phyloP scores from a whole-genome alignment of 2,113 vertebrate genomes.

The Eulemur macaco region DNA sequence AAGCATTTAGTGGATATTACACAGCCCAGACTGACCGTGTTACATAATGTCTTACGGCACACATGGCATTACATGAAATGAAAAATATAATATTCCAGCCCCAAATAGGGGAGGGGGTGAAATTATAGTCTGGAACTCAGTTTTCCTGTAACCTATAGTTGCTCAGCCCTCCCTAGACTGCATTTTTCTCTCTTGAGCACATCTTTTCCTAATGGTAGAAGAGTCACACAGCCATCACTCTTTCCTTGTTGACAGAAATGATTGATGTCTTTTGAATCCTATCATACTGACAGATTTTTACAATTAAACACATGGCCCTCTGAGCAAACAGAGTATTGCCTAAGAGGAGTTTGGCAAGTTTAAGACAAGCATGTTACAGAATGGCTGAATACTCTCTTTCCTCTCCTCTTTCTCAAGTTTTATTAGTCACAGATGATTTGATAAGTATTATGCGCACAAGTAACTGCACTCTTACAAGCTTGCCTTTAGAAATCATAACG shows the following conservation, averaged over 20 bases:
- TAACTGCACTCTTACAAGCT: not conserved
- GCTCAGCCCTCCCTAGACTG: not conserved
- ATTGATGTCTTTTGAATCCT: conserved; percentile 70
- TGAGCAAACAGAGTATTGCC: conserved; percentile 55
- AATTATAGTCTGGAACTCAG: conserved; percentile 30
- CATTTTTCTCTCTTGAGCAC: conserved; percentile 57
- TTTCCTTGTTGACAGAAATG: conserved; percentile 58
- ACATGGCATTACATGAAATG: conserved; percentile 45
- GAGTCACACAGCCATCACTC: conserved; percentile 30
- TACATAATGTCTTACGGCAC: conserved; percentile 60
- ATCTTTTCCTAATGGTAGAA: conserved; percentile 51
- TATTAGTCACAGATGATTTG: conserved; percentile 61
- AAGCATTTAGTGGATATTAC: not conserved
- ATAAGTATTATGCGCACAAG: not conserved
- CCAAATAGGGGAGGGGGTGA: not conserved
- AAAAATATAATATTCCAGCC: conserved; percentile 41
- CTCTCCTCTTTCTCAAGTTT: conserved; percentile 49
- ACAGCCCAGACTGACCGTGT: not conserved
- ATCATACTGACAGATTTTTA: conserved; percentile 65
- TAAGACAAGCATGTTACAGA: conserved; percentile 45
- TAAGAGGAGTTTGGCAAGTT: conserved; percentile 66
- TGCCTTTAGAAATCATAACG: not conserved
- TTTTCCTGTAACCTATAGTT: conserved; percentile 33
- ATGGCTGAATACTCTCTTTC: conserved; percentile 6
- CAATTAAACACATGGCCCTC: conserved; percentile 62